phyloP scores from a whole-genome alignment of 2,888 invertebrate species.

The Caenorhabditis plicata region DNA sequence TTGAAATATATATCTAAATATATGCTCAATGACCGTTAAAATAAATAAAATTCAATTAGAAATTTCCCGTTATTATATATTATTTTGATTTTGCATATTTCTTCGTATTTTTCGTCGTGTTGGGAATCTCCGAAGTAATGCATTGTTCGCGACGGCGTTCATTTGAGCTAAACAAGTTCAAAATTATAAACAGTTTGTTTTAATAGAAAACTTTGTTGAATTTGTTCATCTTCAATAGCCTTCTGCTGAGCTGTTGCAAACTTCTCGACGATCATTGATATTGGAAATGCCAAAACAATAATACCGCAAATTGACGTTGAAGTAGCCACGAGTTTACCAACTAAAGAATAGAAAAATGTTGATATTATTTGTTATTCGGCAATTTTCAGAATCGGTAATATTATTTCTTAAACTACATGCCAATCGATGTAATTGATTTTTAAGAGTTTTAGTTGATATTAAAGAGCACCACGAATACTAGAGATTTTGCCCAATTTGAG shows the following conservation, averaged over 20 bases:
- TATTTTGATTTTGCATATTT: no score
- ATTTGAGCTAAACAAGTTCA: conserved; percentile 52
- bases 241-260: conserved; percentile 62
- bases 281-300: conserved; percentile 63
- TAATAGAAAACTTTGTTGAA: conserved; percentile 49
- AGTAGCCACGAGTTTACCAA: conserved; percentile 63
- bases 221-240: conserved; percentile 56
- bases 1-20: no score
- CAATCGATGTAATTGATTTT: no score
- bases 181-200: not conserved
- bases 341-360: conserved; percentile 35
- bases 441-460: no score
- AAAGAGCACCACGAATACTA: no score
- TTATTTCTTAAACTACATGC: no score
- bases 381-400: not conserved
- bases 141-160: conserved; percentile 59
- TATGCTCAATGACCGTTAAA: no score
- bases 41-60: no score
- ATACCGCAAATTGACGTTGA: conserved; percentile 61
- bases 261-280: conserved; percentile 64
- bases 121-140: conserved; percentile 55
- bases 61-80: no score
- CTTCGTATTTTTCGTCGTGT: conserved; percentile 45
- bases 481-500: no score
- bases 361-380: not conserved